Evolutionary conservation across 2,797 vertebrate species (phyloP).

Genomic region (Setipinna tenuifilis): DNA sequence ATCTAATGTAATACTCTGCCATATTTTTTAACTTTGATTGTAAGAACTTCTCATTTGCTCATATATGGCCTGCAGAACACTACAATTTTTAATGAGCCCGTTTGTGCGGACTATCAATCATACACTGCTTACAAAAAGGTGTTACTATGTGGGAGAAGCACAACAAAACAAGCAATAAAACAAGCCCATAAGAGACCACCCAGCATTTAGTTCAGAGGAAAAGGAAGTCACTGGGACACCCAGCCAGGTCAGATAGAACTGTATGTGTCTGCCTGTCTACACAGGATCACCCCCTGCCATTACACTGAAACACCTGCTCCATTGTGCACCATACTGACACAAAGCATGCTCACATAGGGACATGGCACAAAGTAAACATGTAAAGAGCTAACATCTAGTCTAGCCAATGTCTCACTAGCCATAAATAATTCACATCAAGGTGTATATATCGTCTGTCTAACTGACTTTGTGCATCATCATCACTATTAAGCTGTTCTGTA

Average conservation of each 20-base stretch:
- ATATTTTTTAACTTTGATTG: not conserved
- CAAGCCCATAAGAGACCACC: not conserved
- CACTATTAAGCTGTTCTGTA: no score
- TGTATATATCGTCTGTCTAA: not conserved
- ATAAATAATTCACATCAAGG: not conserved
- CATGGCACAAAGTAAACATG: not conserved
- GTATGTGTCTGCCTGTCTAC: constrained; percentile 3
- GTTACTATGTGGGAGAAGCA: constrained; percentile 49
- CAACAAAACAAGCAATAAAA: constrained; percentile 1
- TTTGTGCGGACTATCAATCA: constrained; percentile 58
- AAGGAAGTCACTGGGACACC: constrained; percentile 49
- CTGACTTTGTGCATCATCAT: not conserved
- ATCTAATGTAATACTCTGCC: not conserved
- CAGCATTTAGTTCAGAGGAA: constrained; percentile 37
- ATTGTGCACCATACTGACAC: not conserved
- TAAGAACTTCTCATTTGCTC: not conserved
- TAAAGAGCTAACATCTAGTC: not conserved
- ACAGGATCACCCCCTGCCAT: not conserved
- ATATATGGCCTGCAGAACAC: not conserved
- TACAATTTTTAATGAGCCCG: constrained; percentile 22
- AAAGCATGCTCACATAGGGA: not conserved
- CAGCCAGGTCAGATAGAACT: constrained; percentile 21
- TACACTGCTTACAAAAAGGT: constrained; percentile 41
- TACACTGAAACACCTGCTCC: constrained; percentile 3
- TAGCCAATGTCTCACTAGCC: not conserved